Evolutionary conservation across 1,140 invertebrate genomes (phyloP), one percentile per base, ranked within the genome.

Genomic region (Danaus melanippus): DNA sequence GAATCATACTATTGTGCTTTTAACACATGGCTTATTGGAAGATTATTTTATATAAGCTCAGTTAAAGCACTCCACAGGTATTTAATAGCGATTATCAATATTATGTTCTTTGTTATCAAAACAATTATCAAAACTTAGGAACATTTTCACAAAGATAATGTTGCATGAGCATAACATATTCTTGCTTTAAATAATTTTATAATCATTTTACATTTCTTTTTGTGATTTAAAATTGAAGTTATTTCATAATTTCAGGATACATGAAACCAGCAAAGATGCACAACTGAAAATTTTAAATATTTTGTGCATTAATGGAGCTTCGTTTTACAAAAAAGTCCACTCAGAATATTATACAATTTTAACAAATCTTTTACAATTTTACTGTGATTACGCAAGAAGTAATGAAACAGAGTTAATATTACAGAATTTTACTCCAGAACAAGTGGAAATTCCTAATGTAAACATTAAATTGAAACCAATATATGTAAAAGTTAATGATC

Each of bases 21-120:
- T 60, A 89, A 89, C 61, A 87, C 85, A 43, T 90, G 89, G 89
- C 67, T 90, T 10, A 58, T 90, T 12, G 89, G 89, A 12, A 79
- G 87, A 64, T 74, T 90, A 58, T 89, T 90, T 68, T 90, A 90
- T 79, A 73, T 90, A 4, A 85, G 88, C 66, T 88, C 86, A 41
- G 81, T 85, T 9, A 79, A 88, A 43, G 81, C 88, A 58, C 65
- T 89, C 11, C 64, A 75, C 12, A 80, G 74, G 88, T 88, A 79
- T 66, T 50, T 32, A 2, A 46, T 17, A 12, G 46, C 8, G 40
- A 39, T 49, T n/a, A 21, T 8, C 10, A 46, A 12, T 11, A 40
- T 42, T 39, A 8, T n/a, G n/a, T n/a, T n/a, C n/a, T n/a, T n/a
- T n/a, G n/a, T n/a, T 12, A 39, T 17, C n/a, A 49, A 44, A 43